A percentile compares a stretch with the other conserved stretches of the same genome.
phyloP scores from a whole-genome alignment of 2,113 vertebrate genomes.

The Leptodactylus fuscus region DNA sequence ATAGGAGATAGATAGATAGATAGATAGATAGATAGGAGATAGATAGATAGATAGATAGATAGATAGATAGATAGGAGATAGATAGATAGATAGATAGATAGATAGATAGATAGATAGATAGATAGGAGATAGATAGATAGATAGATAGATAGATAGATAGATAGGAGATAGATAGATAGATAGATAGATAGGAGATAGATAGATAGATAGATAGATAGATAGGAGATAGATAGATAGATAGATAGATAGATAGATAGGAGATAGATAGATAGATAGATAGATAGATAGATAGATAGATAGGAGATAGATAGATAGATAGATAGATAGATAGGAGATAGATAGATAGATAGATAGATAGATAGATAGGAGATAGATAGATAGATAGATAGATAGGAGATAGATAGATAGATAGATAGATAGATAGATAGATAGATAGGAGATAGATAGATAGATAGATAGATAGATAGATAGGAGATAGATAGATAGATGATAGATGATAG shows the following conservation, averaged over 20 bases:
- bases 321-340: background rate
- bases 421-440: slow-evolving; percentile 7
- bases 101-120: background rate
- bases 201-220: background rate
- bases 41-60: background rate
- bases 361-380: background rate
- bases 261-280: slow-evolving; percentile 5
- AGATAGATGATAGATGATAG: too few relatives aligned
- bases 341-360: background rate
- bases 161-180: background rate
- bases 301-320: background rate
- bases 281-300: background rate
- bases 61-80: background rate
- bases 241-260: background rate
- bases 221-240: background rate
- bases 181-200: background rate
- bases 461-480: too few relatives aligned
- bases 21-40: background rate
- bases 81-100: slow-evolving; percentile 6
- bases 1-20: background rate
- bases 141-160: background rate
- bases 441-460: too few relatives aligned
- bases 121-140: background rate
- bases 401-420: slow-evolving; percentile 25
- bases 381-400: background rate